Conservation (phyloP, 1,140 invertebrate genomes). For the Euwallacea similis region DNA sequence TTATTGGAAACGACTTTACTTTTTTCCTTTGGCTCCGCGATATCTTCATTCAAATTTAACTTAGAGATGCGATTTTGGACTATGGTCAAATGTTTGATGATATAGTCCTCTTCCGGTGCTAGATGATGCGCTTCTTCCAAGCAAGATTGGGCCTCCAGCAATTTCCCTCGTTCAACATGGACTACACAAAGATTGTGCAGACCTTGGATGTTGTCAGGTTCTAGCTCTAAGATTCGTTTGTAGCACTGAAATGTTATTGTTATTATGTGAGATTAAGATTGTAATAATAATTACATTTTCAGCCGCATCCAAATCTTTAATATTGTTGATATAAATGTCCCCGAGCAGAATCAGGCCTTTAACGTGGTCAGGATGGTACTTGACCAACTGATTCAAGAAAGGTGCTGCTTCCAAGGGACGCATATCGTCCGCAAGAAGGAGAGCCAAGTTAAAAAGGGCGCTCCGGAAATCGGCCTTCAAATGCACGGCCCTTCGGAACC, state of each 20-base stretch:
- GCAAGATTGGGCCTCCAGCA: constrained; percentile 81
- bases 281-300: constrained; percentile 68
- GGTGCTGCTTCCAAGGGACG: constrained; percentile 89
- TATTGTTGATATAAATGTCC: constrained; percentile 95
- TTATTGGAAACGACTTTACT: constrained; percentile 52
- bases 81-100: constrained; percentile 83
- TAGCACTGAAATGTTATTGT: constrained; percentile 70
- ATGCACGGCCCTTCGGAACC: constrained; percentile 84
- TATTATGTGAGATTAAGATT: too few relatives aligned
- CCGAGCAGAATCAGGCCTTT: constrained; percentile 93
- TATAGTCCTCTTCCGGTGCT: constrained; percentile 88
- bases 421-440: constrained; percentile 85
- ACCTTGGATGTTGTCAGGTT: constrained; percentile 91
- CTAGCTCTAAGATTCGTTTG: constrained; percentile 79
- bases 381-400: constrained; percentile 87
- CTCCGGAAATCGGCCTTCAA: constrained; percentile 85
- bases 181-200: constrained; percentile 96
- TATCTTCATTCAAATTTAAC: constrained; percentile 48
- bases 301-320: constrained; percentile 91
- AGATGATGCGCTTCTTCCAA: constrained; percentile 75
- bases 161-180: constrained; percentile 85
- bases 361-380: constrained; percentile 90
- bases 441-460: constrained; percentile 91
- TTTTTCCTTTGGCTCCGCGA: constrained; percentile 38
- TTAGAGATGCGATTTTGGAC: constrained; percentile 72